Percentiles rank a stretch among this genome's conserved stretches.
phyloP scores from a whole-genome alignment of 2,888 invertebrate species.

The Lysandra coridon region DNA sequence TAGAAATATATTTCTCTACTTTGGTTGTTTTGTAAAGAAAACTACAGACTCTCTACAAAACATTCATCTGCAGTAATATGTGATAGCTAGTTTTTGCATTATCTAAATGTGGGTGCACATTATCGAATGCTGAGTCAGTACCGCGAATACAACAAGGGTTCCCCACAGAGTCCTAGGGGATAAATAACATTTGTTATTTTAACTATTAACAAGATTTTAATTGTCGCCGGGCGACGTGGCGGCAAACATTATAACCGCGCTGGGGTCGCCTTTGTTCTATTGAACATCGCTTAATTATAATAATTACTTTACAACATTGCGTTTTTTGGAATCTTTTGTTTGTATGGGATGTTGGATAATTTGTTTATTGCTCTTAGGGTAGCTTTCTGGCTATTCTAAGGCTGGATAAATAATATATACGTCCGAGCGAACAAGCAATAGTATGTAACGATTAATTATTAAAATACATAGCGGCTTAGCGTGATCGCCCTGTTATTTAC shows the following conservation, averaged over 20 bases:
- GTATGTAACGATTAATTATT: too few relatives aligned
- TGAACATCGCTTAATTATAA: conserved; percentile 5
- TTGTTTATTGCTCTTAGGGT: background rate
- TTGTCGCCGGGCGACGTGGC: conserved; percentile 48
- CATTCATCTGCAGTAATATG: too few relatives aligned
- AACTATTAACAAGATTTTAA: conserved; percentile 62
- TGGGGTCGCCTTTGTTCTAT: conserved; percentile 19
- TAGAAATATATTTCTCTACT: too few relatives aligned
- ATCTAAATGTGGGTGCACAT: background rate
- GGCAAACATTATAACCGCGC: conserved; percentile 29
- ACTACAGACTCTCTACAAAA: too few relatives aligned
- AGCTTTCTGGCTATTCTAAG: too few relatives aligned
- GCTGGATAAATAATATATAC: too few relatives aligned
- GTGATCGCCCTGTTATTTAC: too few relatives aligned
- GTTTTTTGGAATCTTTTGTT: background rate
- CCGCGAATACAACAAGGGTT: background rate
- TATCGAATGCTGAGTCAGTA: conserved; percentile 30
- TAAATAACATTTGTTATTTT: conserved; percentile 64
- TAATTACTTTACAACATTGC: conserved; percentile 13
- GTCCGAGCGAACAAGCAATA: too few relatives aligned
- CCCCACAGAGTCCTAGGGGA: conserved; percentile 41
- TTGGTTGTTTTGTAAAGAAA: too few relatives aligned
- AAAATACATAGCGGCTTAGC: too few relatives aligned
- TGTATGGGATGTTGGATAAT: background rate
- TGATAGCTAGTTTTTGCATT: too few relatives aligned